Evolutionary conservation across 1,140 invertebrate species (phyloP).

Genomic region (Drosophila tristis): DNA sequence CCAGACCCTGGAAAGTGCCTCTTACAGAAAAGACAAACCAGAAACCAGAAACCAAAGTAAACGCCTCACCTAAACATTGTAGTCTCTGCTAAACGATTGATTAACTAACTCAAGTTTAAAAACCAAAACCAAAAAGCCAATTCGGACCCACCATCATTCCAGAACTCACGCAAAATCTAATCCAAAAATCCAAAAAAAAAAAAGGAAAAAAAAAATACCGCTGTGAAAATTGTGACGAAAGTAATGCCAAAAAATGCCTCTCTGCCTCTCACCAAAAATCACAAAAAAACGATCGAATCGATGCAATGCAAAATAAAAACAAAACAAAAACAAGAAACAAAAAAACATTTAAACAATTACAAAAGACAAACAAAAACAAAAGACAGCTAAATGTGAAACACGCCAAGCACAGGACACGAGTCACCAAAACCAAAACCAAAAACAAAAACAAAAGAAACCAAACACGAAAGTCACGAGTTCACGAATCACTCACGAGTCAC

Average conservation of each 20-base stretch:
- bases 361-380: constrained; percentile 33
- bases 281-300: constrained; percentile 38
- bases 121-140: constrained; percentile 24
- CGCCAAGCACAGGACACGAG: constrained; percentile 49
- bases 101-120: constrained; percentile 31
- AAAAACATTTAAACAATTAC: constrained; percentile 28
- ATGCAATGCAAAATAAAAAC: constrained; percentile 25
- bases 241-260: constrained; percentile 34
- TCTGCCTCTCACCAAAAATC: constrained; percentile 50
- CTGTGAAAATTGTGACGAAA: constrained; percentile 52
- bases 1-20: constrained; percentile 53
- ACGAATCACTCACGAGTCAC: constrained; percentile 34
- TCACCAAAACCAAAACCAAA: constrained; percentile 44
- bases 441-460: constrained; percentile 29
- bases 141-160: constrained; percentile 44
- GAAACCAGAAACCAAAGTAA: constrained; percentile 43
- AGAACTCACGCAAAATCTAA: constrained; percentile 45
- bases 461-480: constrained; percentile 46
- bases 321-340: constrained; percentile 31
- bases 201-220: constrained; percentile 21
- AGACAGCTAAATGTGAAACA: constrained; percentile 43
- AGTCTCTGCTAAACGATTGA: constrained; percentile 5
- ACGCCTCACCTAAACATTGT: constrained; percentile 49
- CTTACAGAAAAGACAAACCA: constrained; percentile 25
- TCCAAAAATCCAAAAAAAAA: constrained; percentile 14